Percentiles rank a stretch among this genome's conserved stretches.
Conservation (phyloP, 2,113 vertebrate genomes). For the Chaetodon trifascialis region DNA sequence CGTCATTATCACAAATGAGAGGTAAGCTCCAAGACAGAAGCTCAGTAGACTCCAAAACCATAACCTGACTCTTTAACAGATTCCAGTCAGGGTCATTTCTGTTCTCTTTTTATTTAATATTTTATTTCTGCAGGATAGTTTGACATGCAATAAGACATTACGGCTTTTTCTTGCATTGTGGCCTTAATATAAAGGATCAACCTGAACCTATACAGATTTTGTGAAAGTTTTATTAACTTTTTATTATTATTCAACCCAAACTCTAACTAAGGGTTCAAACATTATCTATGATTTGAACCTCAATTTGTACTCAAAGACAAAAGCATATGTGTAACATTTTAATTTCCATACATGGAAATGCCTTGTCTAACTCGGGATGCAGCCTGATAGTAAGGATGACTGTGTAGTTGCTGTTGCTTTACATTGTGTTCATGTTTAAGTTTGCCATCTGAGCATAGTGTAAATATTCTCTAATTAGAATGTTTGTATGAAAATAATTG, state of each 20-base stretch:
- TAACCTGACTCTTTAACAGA: not conserved
- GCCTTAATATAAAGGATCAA: not conserved
- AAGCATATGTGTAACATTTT: not conserved
- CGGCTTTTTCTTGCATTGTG: not conserved
- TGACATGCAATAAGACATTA: not conserved
- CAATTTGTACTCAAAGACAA: not conserved
- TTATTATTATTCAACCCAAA: not conserved
- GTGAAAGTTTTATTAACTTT: not conserved
- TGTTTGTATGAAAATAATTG: too few relatives aligned
- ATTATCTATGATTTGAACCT: not conserved
- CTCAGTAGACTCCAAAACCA: not conserved
- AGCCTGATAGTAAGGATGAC: too few relatives aligned
- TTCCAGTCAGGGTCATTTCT: not conserved
- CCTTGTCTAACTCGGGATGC: not conserved
- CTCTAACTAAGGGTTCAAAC: not conserved
- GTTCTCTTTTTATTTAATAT: not conserved
- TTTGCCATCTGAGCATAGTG: too few relatives aligned
- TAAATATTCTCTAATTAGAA: too few relatives aligned
- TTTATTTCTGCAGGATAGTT: not conserved
- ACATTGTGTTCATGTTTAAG: too few relatives aligned
- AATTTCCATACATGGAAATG: not conserved
- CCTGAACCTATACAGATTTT: constrained; percentile 11
- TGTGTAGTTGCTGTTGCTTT: too few relatives aligned
- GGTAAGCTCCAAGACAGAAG: constrained; percentile 83
- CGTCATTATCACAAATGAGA: constrained; percentile 94